Conservation (phyloP, 2,888 invertebrate genomes). For the Lasioglossum marginatum region DNA sequence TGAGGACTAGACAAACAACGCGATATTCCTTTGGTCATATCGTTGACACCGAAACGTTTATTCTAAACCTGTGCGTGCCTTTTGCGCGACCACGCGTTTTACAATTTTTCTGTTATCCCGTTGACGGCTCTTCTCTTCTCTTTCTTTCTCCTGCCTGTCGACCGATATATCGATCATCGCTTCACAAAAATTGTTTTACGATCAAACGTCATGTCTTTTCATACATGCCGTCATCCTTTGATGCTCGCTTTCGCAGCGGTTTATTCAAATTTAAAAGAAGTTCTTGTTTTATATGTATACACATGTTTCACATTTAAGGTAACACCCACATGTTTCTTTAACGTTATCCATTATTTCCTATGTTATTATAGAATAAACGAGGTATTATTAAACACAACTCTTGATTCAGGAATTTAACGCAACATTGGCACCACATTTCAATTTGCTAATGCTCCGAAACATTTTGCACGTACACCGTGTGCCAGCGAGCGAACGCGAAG, state of each 20-base stretch:
- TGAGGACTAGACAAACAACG: conserved; percentile 8
- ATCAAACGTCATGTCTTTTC: background rate
- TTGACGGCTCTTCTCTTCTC: background rate
- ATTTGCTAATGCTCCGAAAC: background rate
- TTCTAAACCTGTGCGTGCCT: background rate
- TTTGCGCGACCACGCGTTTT: background rate
- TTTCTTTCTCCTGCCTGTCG: background rate
- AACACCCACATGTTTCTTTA: background rate
- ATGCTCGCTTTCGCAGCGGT: background rate
- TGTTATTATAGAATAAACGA: background rate
- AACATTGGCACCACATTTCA: background rate
- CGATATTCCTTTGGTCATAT: background rate
- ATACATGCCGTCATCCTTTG: background rate
- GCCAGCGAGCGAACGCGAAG: background rate
- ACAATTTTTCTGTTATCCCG: background rate
- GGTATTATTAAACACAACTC: background rate
- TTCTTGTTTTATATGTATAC: no score
- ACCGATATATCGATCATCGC: background rate
- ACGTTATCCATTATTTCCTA: background rate
- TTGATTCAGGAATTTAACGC: background rate
- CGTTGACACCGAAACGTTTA: background rate
- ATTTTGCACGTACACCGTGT: background rate
- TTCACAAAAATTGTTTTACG: background rate
- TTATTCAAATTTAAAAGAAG: background rate
- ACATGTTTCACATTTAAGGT: background rate